phyloP scores from a whole-genome alignment of 2,113 vertebrate species.

The Junco hyemalis region DNA sequence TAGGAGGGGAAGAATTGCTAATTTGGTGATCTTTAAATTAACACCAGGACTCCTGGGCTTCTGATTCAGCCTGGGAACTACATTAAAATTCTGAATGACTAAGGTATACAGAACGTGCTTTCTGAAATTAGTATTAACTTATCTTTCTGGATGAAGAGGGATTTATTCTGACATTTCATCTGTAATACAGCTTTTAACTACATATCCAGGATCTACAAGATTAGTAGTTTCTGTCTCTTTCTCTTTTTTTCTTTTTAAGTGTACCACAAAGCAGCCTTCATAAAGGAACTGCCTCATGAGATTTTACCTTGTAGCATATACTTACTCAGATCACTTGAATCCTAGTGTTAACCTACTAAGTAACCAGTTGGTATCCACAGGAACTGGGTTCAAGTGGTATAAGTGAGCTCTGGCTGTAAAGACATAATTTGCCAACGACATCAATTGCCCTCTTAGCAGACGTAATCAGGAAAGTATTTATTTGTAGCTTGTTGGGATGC shows the following conservation, averaged over 20 bases:
- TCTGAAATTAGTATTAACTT: conserved; percentile 35
- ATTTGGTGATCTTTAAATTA: conserved; percentile 42
- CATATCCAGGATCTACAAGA: not conserved
- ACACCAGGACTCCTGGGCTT: not conserved
- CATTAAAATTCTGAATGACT: conserved; percentile 28
- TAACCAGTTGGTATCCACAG: not conserved
- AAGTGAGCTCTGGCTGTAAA: not conserved
- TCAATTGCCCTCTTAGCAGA: not conserved
- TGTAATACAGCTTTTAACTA: not conserved
- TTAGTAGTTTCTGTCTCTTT: not conserved
- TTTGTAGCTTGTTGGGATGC: not conserved
- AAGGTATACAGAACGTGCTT: not conserved
- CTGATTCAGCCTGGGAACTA: conserved; percentile 13
- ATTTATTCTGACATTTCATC: conserved; percentile 8
- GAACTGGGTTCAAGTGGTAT: not conserved
- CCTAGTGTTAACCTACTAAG: not conserved
- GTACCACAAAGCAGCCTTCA: not conserved
- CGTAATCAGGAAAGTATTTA: not conserved
- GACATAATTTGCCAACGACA: not conserved
- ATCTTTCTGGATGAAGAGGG: not conserved
- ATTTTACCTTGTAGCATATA: not conserved
- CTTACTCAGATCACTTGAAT: not conserved
- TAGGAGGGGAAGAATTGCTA: not conserved
- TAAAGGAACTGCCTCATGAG: not conserved
- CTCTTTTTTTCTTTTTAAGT: not conserved